phyloP scores from a whole-genome alignment of 30 jellyfish, hydroid and myxozoan genomes.

The Hydra vulgaris region DNA sequence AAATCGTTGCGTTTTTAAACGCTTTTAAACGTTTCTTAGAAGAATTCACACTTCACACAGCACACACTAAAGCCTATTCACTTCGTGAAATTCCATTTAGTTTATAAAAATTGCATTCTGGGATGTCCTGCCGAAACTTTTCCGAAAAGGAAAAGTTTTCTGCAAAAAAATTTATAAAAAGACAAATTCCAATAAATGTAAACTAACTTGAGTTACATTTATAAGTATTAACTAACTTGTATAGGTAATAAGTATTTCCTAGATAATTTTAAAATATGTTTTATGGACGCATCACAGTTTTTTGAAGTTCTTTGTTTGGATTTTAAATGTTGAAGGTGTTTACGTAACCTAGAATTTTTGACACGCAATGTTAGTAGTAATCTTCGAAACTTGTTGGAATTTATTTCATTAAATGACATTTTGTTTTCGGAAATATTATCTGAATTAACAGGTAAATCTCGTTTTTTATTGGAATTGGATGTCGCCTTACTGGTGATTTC shows the following conservation, averaged over 20 bases:
- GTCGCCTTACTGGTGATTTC: background rate
- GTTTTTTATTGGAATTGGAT: background rate
- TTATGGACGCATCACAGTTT: background rate
- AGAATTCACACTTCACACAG: no score
- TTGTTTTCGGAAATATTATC: background rate
- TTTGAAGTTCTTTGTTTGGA: background rate
- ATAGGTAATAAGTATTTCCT: background rate
- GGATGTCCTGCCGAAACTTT: background rate
- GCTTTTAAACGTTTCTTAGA: no score
- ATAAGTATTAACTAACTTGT: background rate
- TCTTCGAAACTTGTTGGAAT: background rate
- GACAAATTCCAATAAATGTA: no score
- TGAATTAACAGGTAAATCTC: background rate
- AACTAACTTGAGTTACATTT: no score
- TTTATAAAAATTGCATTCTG: background rate
- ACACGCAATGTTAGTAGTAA: background rate
- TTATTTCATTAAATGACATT: background rate
- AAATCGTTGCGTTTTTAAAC: no score
- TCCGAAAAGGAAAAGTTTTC: background rate
- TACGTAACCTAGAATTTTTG: background rate
- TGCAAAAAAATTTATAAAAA: background rate
- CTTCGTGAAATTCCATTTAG: no score
- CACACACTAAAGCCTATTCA: no score
- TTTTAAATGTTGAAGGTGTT: background rate
- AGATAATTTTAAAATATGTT: background rate